Conservation (phyloP, 2,113 vertebrate genomes). For the Poecilia latipinna region DNA sequence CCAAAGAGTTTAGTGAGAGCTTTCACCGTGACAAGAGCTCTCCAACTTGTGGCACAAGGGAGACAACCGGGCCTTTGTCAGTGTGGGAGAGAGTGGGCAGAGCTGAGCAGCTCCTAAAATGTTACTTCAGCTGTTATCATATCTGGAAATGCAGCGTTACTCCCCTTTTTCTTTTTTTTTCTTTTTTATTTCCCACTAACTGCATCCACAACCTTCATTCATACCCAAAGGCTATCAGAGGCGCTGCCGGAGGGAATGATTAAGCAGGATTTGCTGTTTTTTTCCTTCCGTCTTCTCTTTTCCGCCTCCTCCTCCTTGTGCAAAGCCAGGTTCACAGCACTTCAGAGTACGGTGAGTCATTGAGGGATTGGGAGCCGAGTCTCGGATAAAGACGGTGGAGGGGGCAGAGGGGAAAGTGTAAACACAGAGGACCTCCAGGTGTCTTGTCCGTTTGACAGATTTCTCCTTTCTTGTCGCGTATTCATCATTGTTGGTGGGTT, state of each 20-base stretch:
- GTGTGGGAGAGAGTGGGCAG: slow-evolving; percentile 39
- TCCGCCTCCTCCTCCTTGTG: slow-evolving; percentile 1
- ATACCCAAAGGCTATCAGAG: slow-evolving; percentile 40
- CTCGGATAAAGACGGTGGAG: slow-evolving; percentile 55
- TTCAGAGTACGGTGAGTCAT: slow-evolving; percentile 60
- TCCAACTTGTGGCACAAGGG: slow-evolving; percentile 34
- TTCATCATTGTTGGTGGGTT: slow-evolving; percentile 10
- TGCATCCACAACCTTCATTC: slow-evolving; percentile 44
- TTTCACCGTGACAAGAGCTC: slow-evolving; percentile 40
- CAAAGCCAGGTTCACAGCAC: slow-evolving; percentile 41
- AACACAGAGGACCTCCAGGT: slow-evolving; percentile 56
- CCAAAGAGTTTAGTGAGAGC: slow-evolving; percentile 43
- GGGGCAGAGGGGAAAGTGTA: slow-evolving; percentile 60
- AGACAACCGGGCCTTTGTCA: slow-evolving; percentile 65
- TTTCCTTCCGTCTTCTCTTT: slow-evolving; percentile 5
- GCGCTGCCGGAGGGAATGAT: slow-evolving; percentile 45
- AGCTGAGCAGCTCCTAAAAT: slow-evolving; percentile 47
- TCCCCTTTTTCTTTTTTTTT: slow-evolving; percentile 1
- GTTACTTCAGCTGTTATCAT: slow-evolving; percentile 63
- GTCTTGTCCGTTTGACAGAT: slow-evolving; percentile 43
- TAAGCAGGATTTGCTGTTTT: slow-evolving; percentile 62
- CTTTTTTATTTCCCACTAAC: slow-evolving; percentile 46
- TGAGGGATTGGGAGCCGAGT: slow-evolving; percentile 49
- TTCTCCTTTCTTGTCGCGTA: slow-evolving; percentile 38
- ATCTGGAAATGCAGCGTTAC: slow-evolving; percentile 50